Evolutionary conservation across 1,140 invertebrate species (phyloP), one percentile per base, ranked within the genome.

Genomic region (Bombus haemorrhoidalis): DNA sequence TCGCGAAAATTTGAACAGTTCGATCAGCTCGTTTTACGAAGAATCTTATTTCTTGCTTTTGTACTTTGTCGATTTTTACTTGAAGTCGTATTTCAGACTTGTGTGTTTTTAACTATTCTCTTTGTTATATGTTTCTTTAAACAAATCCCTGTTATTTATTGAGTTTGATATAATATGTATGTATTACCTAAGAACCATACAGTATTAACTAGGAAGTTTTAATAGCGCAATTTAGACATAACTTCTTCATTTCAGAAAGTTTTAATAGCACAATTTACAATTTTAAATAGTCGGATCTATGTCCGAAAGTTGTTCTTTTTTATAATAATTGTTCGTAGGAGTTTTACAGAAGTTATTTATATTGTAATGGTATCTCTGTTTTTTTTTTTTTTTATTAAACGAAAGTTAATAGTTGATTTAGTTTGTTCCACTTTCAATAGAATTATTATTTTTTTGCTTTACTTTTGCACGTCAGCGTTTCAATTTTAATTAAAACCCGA

Each of bases 401-500:
- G 37, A 41, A 64, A 34, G 3, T 73, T 25, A 53, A 53, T 53
- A 53, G 18, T 53, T 22, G 47, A 53, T 53, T 53, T 53, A 18
- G 18, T 8, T 53, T 41, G 3, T 41, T 32, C 3, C 57, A 13
- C 1, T 47, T 62, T 37, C 39, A 34, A 75, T 64, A 22, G 62
- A 43, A 73, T 64, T 81, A 74, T 74, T 62, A 73, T 39, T 12
- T 62, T 59, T 59, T 39, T 10, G 32, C 32, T 18, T 22, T n/a
- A 15, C 22, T 82, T 15, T 62, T 2, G 41, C 2, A 37, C 32
- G 69, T 8, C 13, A n/a, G 34, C 37, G 9, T 43, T 74, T 34
- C 28, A 15, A 47, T 25, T 75, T 75, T 75, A 75, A 66, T 82
- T 75, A 82, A 75, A 74, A 25, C 34, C 1, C 32, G 15, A 71